phyloP scores from a whole-genome alignment of 2,888 invertebrate genomes.

The Diogma glabrata region DNA sequence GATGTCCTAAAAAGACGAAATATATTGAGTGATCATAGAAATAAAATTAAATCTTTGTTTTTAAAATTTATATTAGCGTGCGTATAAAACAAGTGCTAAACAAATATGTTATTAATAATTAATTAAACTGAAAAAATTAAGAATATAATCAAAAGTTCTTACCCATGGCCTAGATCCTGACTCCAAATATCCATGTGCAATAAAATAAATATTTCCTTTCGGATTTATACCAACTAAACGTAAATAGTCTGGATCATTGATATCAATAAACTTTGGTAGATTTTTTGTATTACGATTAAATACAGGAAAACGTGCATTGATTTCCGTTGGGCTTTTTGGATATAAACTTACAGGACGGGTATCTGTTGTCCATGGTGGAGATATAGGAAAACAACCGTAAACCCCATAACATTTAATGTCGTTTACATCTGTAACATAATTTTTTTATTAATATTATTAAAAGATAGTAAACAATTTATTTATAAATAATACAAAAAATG shows the following conservation, averaged over 20 bases:
- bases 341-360: slow-evolving; percentile 68
- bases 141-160: no score
- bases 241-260: slow-evolving; percentile 54
- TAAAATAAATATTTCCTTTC: slow-evolving; percentile 54
- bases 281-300: slow-evolving; percentile 41
- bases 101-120: no score
- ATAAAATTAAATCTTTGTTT: no score
- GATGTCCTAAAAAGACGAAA: no score
- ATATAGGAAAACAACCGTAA: slow-evolving; percentile 71
- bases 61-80: no score
- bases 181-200: slow-evolving; percentile 82
- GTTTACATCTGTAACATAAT: slow-evolving; percentile 27
- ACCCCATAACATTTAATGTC: slow-evolving; percentile 60
- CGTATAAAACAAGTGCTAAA: no score
- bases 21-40: no score
- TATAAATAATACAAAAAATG: background rate
- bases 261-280: slow-evolving; percentile 47
- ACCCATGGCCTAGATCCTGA: slow-evolving; percentile 74
- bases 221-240: slow-evolving; percentile 49
- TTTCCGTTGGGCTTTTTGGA: slow-evolving; percentile 57
- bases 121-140: slow-evolving; percentile 11
- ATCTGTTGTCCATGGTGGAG: slow-evolving; percentile 65
- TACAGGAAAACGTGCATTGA: slow-evolving; percentile 44
- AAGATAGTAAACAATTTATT: background rate
- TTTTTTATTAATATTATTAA: no score